Conservation (phyloP, 2,888 invertebrate genomes). For the Leptinotarsa juncta region DNA sequence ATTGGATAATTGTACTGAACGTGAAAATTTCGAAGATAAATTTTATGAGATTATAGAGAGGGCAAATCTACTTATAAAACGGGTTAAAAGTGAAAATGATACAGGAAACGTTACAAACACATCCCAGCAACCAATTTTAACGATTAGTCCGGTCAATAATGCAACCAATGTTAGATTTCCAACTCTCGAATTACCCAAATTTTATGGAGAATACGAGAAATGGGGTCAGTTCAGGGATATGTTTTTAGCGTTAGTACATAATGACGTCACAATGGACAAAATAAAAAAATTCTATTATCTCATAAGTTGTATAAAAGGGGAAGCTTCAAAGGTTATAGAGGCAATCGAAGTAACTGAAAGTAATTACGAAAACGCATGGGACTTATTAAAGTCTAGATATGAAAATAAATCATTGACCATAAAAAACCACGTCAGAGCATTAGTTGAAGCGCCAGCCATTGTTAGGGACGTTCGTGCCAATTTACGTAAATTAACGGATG, state of each 20-base stretch:
- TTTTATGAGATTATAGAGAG: background rate
- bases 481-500: slow-evolving; percentile 17
- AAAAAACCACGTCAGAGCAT: slow-evolving; percentile 17
- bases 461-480: background rate
- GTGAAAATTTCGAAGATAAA: slow-evolving; percentile 1
- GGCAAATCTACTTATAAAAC: background rate
- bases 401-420: slow-evolving; percentile 17
- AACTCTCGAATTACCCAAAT: background rate
- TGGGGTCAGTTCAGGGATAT: slow-evolving; percentile 23
- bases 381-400: slow-evolving; percentile 17
- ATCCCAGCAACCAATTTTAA: background rate
- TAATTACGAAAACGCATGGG: slow-evolving; percentile 26
- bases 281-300: slow-evolving; percentile 21
- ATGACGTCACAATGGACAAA: slow-evolving; percentile 2
- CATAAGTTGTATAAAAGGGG: slow-evolving; percentile 4
- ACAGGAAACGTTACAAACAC: background rate
- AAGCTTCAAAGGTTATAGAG: slow-evolving; percentile 8
- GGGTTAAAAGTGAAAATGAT: background rate
- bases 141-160: background rate
- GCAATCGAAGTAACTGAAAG: slow-evolving; percentile 1
- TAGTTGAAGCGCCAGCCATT: slow-evolving; percentile 18
- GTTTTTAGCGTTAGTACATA: slow-evolving; percentile 19
- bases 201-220: slow-evolving; percentile 20
- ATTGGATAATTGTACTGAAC: background rate
- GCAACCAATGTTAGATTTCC: slow-evolving; percentile 5